A percentile compares a stretch with the other conserved stretches of the same genome.
phyloP scores from a whole-genome alignment of 2,113 vertebrate species.

The Agapornis roseicollis region DNA sequence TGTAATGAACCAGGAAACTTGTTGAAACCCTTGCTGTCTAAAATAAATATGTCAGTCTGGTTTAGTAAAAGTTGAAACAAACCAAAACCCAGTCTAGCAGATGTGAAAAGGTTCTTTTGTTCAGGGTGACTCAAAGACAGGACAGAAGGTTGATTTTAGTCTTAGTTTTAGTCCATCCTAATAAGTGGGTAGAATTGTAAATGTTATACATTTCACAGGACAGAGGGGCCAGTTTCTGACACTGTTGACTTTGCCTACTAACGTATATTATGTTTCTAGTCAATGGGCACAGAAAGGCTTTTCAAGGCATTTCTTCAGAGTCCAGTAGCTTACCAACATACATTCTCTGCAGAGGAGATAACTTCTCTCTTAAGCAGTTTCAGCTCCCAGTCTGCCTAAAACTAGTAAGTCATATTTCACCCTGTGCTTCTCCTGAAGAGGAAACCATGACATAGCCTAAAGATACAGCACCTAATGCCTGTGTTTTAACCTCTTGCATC shows the following conservation, averaged over 20 bases:
- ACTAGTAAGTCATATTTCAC: background rate
- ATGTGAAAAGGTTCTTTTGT: background rate
- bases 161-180: background rate
- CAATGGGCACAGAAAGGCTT: background rate
- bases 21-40: background rate
- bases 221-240: background rate
- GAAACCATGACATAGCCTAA: background rate
- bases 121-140: background rate
- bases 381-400: background rate
- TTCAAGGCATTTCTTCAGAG: background rate
- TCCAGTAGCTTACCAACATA: background rate
- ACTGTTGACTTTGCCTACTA: background rate
- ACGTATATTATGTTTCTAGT: background rate
- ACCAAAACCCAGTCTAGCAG: background rate
- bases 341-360: background rate
- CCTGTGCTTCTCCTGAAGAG: background rate
- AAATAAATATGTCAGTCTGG: background rate
- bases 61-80: background rate
- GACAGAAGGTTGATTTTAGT: background rate
- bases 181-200: background rate
- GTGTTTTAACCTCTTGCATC: background rate
- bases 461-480: background rate
- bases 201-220: background rate
- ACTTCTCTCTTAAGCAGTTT: background rate
- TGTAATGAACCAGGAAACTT: background rate